Conservation (phyloP, 2,113 vertebrate species). For the Pungitius pungitius region DNA sequence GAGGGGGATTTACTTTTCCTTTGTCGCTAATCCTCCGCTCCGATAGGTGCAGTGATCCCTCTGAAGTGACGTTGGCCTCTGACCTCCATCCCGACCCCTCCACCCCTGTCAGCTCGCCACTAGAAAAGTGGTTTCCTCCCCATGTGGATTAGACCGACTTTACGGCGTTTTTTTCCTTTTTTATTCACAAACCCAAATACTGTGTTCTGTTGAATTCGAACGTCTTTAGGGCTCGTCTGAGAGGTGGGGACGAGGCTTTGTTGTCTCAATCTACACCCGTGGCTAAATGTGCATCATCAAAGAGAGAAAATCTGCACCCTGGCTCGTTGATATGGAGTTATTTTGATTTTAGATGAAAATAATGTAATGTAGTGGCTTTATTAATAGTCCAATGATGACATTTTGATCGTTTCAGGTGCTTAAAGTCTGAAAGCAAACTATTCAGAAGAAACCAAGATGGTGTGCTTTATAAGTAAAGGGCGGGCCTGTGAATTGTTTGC, state of each 20-base stretch:
- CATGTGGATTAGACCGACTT: constrained; percentile 14
- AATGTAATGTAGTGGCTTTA: neutral
- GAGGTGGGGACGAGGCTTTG: neutral
- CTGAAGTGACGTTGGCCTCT: constrained; percentile 43
- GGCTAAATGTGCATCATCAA: neutral
- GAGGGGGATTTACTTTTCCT: constrained; percentile 40
- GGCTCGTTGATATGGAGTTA: neutral
- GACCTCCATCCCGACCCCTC: constrained; percentile 20
- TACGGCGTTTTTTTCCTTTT: too few species aligned
- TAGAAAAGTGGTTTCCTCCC: constrained; percentile 29
- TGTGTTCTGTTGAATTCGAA: neutral
- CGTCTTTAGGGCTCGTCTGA: neutral
- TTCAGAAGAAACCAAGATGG: neutral
- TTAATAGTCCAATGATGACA: neutral
- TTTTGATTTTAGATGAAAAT: neutral
- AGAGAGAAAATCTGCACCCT: neutral
- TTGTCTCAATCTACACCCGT: neutral
- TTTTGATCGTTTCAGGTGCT: neutral
- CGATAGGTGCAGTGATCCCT: constrained; percentile 40
- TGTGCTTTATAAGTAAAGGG: neutral
- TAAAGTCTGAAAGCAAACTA: neutral
- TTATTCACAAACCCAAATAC: neutral
- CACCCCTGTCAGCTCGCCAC: neutral
- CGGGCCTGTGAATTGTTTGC: neutral
- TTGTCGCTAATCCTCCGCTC: constrained; percentile 44